These are phyloP conservation scores for Scarus forsteni DNA, from an alignment of 2,797 vertebrate species.

Conservation along the genomic window DNA sequence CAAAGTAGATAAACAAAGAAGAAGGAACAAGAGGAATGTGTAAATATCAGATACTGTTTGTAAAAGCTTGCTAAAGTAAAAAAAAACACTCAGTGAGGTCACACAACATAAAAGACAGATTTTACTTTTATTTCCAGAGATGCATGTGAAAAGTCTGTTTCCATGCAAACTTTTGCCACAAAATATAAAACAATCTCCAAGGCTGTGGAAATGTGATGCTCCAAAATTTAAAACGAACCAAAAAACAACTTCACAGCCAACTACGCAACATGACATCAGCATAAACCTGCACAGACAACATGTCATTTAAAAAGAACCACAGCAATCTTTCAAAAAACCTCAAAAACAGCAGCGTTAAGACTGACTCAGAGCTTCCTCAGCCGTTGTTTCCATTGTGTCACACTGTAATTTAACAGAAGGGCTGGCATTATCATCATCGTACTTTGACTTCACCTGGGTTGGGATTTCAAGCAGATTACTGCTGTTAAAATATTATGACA, in stretches of 20 bases:
- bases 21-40: no score
- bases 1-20: no score
- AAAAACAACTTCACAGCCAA: slow-evolving; percentile 52
- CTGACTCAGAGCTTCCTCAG: slow-evolving; percentile 57
- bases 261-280: slow-evolving; percentile 52
- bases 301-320: slow-evolving; percentile 31
- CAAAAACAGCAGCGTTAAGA: slow-evolving; percentile 34
- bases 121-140: slow-evolving; percentile 71
- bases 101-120: slow-evolving; percentile 22
- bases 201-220: background rate
- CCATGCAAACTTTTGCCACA: slow-evolving; percentile 72
- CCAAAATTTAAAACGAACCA: slow-evolving; percentile 23
- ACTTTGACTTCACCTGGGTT: slow-evolving; percentile 3
- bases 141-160: slow-evolving; percentile 68
- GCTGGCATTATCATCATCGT: slow-evolving; percentile 13
- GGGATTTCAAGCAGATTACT: slow-evolving; percentile 19
- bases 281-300: slow-evolving; percentile 34
- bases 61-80: background rate
- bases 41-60: no score
- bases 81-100: background rate
- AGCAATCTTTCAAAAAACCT: slow-evolving; percentile 26
- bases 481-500: slow-evolving; percentile 8
- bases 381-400: slow-evolving; percentile 45
- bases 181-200: slow-evolving; percentile 22
- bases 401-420: slow-evolving; percentile 19